Conservation (phyloP, 2,113 vertebrate species). For the Pipa parva region DNA sequence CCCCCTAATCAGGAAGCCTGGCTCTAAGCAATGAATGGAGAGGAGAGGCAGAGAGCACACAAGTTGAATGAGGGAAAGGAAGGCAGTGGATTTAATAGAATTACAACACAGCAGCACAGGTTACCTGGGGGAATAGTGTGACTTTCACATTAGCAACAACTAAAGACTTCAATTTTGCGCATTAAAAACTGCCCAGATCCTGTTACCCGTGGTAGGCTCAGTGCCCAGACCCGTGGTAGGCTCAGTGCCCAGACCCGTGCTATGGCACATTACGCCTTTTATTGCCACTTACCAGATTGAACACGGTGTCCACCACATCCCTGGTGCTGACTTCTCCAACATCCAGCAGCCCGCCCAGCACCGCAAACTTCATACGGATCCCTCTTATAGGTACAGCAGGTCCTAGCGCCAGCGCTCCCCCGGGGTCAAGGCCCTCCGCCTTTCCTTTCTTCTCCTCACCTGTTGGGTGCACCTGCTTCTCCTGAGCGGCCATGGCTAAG, state of each 20-base stretch:
- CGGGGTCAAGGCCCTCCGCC: slow-evolving; percentile 25
- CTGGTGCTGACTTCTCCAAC: slow-evolving; percentile 89
- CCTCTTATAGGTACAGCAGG: slow-evolving; percentile 86
- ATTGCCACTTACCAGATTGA: slow-evolving; percentile 86
- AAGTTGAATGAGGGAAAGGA: no score
- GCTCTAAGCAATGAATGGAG: background rate
- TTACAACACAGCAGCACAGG: no score
- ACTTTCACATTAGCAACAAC: no score
- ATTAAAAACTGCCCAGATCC: background rate
- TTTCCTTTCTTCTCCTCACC: slow-evolving; percentile 29
- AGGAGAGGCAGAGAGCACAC: no score
- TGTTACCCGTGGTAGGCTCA: no score
- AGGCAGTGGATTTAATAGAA: no score
- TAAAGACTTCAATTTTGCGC: no score
- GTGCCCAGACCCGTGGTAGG: no score
- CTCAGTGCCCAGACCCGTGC: no score
- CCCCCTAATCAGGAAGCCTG: no score
- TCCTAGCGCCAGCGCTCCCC: slow-evolving; percentile 60
- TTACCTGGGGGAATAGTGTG: no score
- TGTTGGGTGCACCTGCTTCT: slow-evolving; percentile 33
- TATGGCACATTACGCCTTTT: no score
- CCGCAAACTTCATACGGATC: slow-evolving; percentile 93
- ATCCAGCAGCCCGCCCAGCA: slow-evolving; percentile 85
- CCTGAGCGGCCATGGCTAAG: slow-evolving; percentile 27
- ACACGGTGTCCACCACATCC: slow-evolving; percentile 90